These are phyloP conservation scores for Trissoscelio sp. DNA, from an alignment of 2,888 invertebrate species.

Conservation along the genomic window DNA sequence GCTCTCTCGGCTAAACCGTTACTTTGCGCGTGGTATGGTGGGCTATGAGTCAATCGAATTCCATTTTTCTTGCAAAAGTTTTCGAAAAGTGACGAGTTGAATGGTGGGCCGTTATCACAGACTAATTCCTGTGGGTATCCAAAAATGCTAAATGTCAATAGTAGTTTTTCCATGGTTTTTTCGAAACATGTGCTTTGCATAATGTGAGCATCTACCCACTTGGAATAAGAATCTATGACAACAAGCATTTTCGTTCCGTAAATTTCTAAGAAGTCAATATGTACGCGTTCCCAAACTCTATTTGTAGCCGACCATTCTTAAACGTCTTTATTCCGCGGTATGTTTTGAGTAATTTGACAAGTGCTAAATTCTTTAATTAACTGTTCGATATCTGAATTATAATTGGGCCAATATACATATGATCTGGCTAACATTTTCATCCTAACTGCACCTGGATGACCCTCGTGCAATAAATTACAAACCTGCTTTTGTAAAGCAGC, in stretches of 20 bases:
- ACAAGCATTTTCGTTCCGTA: constrained; percentile 40
- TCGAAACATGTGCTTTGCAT: constrained; percentile 40
- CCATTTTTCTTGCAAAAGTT: constrained; percentile 38
- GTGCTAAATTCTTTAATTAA: constrained; percentile 37
- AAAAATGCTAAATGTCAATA: constrained; percentile 51
- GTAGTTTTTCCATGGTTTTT: constrained; percentile 44
- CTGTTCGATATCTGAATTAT: constrained; percentile 73
- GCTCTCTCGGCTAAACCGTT: constrained; percentile 70
- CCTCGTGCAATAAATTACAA: constrained; percentile 46
- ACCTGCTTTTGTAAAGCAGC: constrained; percentile 12
- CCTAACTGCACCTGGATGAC: constrained; percentile 73
- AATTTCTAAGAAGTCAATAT: constrained; percentile 79
- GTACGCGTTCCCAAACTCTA: constrained; percentile 73
- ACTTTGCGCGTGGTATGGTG: constrained; percentile 70
- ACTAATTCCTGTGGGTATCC: constrained; percentile 55
- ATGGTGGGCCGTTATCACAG: constrained; percentile 58
- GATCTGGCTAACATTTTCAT: constrained; percentile 73
- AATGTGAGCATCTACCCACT: constrained; percentile 76
- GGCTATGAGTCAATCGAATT: constrained; percentile 64
- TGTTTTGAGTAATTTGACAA: constrained; percentile 12
- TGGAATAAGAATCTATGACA: constrained; percentile 72
- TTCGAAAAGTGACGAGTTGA: constrained; percentile 27
- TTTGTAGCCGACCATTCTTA: constrained; percentile 72
- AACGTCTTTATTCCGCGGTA: constrained; percentile 10
- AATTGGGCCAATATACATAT: constrained; percentile 74